phyloP scores from a whole-genome alignment of 2,797 vertebrate species.

The Microctenopoma lineatum region DNA sequence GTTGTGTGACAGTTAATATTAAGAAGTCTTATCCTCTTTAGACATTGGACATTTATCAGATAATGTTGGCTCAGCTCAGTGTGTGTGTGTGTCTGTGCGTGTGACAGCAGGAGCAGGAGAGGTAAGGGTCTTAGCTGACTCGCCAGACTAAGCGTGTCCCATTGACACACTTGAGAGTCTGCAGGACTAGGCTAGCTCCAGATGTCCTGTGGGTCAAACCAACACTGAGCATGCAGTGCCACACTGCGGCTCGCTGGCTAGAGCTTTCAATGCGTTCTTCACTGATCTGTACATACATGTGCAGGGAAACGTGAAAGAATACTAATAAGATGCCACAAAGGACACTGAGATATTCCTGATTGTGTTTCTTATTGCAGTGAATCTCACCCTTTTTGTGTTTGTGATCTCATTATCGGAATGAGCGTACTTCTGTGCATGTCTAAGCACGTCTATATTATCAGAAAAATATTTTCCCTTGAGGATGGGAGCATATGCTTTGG shows the following conservation, averaged over 20 bases:
- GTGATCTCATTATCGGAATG: neutral
- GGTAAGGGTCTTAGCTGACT: slow-evolving; percentile 38
- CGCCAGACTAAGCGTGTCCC: slow-evolving; percentile 50
- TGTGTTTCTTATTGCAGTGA: neutral
- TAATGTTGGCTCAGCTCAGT: slow-evolving; percentile 37
- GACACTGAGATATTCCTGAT: neutral
- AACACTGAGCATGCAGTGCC: slow-evolving; percentile 52
- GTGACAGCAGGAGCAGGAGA: slow-evolving; percentile 14
- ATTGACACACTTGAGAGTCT: slow-evolving; percentile 74
- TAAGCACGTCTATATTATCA: neutral
- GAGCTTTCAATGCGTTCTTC: neutral
- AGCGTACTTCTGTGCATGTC: neutral
- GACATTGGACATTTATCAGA: slow-evolving; percentile 55
- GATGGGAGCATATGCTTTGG: neutral
- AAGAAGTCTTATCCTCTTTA: slow-evolving; percentile 53
- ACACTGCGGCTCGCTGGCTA: slow-evolving; percentile 18
- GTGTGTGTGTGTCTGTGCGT: slow-evolving; percentile 18
- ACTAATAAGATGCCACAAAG: slow-evolving; percentile 30
- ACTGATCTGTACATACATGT: neutral
- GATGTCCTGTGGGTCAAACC: slow-evolving; percentile 60
- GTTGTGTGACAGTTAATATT: slow-evolving; percentile 41
- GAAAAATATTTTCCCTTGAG: slow-evolving; percentile 6
- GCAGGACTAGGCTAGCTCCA: slow-evolving; percentile 41
- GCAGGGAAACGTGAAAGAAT: slow-evolving; percentile 3
- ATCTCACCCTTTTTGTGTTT: neutral